phyloP scores from a whole-genome alignment of 2,113 vertebrate species.

The Platichthys stellatus region DNA sequence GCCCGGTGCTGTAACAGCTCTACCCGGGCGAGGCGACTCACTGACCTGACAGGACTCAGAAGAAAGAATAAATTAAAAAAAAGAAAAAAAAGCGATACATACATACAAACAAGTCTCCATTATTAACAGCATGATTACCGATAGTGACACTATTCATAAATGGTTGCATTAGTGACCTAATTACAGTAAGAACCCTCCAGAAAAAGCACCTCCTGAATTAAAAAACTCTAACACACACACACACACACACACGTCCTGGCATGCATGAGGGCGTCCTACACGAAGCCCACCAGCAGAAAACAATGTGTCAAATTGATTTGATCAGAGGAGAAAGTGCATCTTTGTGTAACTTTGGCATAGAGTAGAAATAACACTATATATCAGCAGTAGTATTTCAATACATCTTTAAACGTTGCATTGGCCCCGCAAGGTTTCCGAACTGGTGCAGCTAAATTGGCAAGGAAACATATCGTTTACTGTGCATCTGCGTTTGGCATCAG shows the following conservation, averaged over 20 bases:
- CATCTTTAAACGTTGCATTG: conserved; percentile 53
- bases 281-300: conserved; percentile 28
- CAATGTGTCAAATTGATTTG: conserved; percentile 45
- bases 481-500: conserved; percentile 42
- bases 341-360: conserved; percentile 70
- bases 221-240: conserved; percentile 66
- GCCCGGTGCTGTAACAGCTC: conserved; percentile 43
- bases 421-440: conserved; percentile 33
- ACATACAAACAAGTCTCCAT: conserved; percentile 63
- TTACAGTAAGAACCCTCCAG: conserved; percentile 55
- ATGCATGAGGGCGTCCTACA: conserved; percentile 28
- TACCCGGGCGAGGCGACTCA: conserved; percentile 30
- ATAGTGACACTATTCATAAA: conserved; percentile 58
- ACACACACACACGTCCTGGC: conserved; percentile 60
- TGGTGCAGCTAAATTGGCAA: conserved; percentile 2
- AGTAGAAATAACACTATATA: conserved; percentile 58
- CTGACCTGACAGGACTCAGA: conserved; percentile 45
- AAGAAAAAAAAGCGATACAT: conserved; percentile 78
- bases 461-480: conserved; percentile 24
- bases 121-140: conserved; percentile 64
- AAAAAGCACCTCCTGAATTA: conserved; percentile 42
- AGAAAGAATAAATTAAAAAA: conserved; percentile 73
- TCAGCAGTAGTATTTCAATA: conserved; percentile 67
- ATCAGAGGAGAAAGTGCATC: conserved; percentile 69
- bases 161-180: conserved; percentile 51